Base-by-base conservation (phyloP, 1,140 invertebrate species). In the Pectinophora gossypiella region DNA sequence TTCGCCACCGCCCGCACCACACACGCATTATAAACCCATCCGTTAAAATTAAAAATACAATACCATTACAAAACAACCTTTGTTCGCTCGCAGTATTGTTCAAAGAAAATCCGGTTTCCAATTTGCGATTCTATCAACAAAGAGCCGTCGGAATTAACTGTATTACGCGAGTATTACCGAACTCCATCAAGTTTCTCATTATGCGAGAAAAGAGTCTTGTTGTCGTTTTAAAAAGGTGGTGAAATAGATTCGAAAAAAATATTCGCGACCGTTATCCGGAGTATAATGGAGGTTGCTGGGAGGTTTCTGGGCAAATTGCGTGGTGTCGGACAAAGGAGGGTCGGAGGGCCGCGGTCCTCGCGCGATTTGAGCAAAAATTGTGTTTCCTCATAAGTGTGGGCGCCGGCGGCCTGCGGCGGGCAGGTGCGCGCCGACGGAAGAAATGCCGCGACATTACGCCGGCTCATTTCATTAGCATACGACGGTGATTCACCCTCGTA, bases 211-310 rank as follows among this genome's bases (percentile, higher is more conserved):
- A 16, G 16, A 40, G 16, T 10, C 2, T 2, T 40, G 16, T 40
- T 15, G 6, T 40, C 3, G 12, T 27, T 6, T 40, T 40, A 6
- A 16, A 2, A 40, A 38, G 4, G 35, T 38, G 13, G 9, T 38
- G 35, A n/a, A 38, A 38, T 38, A 38, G 35, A 38, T 38, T 38
- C 13, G n/a, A n/a, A n/a, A n/a, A 15, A 40, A 40, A 40, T 40
- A 40, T 40, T 16, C n/a, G 10, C 36, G 36, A 1, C 36, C 36
- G 36, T 40, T 13, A 40, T 38, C 35, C 35, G 13, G 3, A 38
- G 36, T 18, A 40, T 40, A 40, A 40, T 40, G 36, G 16, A 10
- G 36, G 10, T 18, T 15, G 7, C 27, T 3, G 27, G 27, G 9
- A n/a, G n/a, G 6, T 32, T 38, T 16, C 36, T 16, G 13, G 3